phyloP scores from a whole-genome alignment of 35 echinoderm and acorn worm species.

The Stichopus chloronotus region DNA sequence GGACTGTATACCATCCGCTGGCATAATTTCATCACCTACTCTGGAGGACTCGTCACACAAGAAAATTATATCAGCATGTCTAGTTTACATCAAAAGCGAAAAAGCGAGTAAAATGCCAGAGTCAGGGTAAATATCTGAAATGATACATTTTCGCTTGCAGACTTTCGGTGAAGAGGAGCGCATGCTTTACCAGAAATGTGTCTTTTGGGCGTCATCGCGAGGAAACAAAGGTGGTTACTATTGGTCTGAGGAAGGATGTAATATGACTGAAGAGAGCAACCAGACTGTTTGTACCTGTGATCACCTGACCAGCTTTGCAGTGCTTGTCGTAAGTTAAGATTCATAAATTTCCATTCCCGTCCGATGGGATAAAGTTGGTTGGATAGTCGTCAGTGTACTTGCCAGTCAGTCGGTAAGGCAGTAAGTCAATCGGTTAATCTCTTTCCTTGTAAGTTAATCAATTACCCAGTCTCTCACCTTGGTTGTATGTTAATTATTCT shows the following conservation, averaged over 20 bases:
- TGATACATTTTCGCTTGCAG: not conserved
- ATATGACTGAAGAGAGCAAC: not conserved
- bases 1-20: too few relatives aligned
- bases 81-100: too few relatives aligned
- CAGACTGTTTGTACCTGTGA: slow-evolving; percentile 6
- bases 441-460: too few relatives aligned
- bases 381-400: not conserved
- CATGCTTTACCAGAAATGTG: not conserved
- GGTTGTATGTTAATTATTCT: too few relatives aligned
- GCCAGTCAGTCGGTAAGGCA: too few relatives aligned
- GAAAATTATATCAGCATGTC: too few relatives aligned
- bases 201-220: not conserved
- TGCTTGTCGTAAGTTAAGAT: slow-evolving; percentile 7
- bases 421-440: too few relatives aligned
- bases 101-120: too few relatives aligned
- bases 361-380: not conserved
- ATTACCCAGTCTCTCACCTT: too few relatives aligned
- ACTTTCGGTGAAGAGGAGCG: not conserved
- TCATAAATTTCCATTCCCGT: not conserved
- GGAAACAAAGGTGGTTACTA: not conserved
- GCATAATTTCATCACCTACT: too few relatives aligned
- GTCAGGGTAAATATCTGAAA: too few relatives aligned
- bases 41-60: too few relatives aligned
- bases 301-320: slow-evolving; percentile 15
- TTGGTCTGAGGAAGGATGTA: not conserved